Base-by-base conservation (phyloP, 2,113 vertebrate genomes). In the Hystrix cristata region DNA sequence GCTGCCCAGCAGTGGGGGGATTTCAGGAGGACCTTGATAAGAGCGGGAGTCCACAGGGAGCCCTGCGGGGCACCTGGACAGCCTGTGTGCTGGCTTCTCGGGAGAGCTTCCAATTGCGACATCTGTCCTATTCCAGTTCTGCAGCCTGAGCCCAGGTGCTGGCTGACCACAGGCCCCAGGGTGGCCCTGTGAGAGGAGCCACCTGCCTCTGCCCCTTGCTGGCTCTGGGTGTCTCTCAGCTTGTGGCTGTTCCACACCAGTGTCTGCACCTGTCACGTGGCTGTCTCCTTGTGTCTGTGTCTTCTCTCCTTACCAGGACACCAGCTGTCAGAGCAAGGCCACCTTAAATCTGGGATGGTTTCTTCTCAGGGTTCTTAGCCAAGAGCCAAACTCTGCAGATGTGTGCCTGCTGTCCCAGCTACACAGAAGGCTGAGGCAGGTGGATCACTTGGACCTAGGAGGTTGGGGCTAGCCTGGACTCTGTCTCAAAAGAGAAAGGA, bases 241-340 rank as follows among this genome's bases (percentile, higher is more conserved):
- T n/a, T 9, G 59, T 25, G 59, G 14, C 25, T 0, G 0, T 4
- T 0, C 25, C 29, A 31, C 60, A 4, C n/a, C 9, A 1, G 3
- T 4, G 71, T 15, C 53, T 25, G 57, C 15, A 25, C 23, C 0
- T 0, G 1, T 34, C 64, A 13, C 1, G 1, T 0, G 3, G 51
- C 25, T 0, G 1, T 21, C 38, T n/a, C 19, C 14, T 2, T 21
- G 3, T 4, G 19, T 55, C 57, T 60, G 27, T 46, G 8, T 59
- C 84, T 74, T 19, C 60, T 76, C 59, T 12, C 57, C 55, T 14
- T 21, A 19, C 27, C 27, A 46, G 48, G 62, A 60, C 16, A 7
- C 3, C 25, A 7, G 15, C 1, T 0, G 0, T 55, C 25, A 59
- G 60, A 4, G 25, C 0, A 29, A 48, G 78, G 4, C 10, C 7